Base-by-base conservation (phyloP, 2,888 invertebrate genomes). In the Athalia rosae region DNA sequence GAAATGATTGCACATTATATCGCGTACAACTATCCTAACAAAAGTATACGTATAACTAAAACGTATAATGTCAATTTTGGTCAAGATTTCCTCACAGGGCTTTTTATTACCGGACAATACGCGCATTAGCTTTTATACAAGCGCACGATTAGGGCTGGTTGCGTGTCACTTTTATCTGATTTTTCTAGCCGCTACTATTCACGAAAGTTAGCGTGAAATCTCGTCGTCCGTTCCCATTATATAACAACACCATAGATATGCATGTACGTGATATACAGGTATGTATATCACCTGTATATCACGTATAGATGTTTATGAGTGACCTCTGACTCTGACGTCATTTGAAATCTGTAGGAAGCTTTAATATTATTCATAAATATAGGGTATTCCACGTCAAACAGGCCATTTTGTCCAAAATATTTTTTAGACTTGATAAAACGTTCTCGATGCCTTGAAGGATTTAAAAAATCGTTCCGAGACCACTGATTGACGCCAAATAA, bases 161-260 rank as follows among this genome's bases (percentile, higher is more conserved):
- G 67, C 69, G 69, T 69, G 69, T 69, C 69, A 56, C 13, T 58
- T 28, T 69, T 56, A 56, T 56, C 69, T 56, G 69, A 69, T 69
- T 69, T 69, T 69, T 69, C 69, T 69, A 45, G 58, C 45, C 41
- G 13, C 11, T 56, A 69, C 53, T 69, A 56, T 69, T 45, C 53
- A 58, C 69, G 53, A 53, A 69, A 69, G 69, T 11, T 69, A 56
- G 69, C 69, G 69, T 69, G 69, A 69, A 69, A 69, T 69, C 69
- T n/a, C 71, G 58, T 58, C 71, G 67, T 67, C 67, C 50, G 67
- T 67, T 48, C 67, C 50, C 11, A 50, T 67, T 50, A 28, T 67
- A 67, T 28, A 28, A 28, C 28, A 28, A 28, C 28, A 28, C 28
- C 28, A 1, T 1, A 28, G 28, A 28, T 0, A 28, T 28, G 2